phyloP scores from a whole-genome alignment of 2,888 invertebrate species.

The Aelia acuminata region DNA sequence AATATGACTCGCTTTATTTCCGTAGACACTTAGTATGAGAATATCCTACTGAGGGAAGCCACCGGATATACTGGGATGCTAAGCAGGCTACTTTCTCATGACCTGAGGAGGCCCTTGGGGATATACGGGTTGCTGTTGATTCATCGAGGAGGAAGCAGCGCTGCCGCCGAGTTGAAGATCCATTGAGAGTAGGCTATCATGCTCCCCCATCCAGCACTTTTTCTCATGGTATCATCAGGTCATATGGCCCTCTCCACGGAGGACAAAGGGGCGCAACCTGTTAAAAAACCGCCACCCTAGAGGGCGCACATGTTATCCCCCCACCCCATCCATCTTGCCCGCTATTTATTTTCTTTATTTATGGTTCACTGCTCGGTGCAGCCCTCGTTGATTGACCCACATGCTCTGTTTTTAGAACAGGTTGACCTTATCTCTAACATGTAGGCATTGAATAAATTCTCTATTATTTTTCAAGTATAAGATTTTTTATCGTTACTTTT shows the following conservation, averaged over 20 bases:
- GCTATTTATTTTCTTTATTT: slow-evolving; percentile 17
- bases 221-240: slow-evolving; percentile 38
- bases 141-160: not conserved
- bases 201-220: slow-evolving; percentile 34
- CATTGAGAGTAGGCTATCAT: slow-evolving; percentile 13
- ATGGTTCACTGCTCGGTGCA: slow-evolving; percentile 29
- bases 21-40: too few species aligned
- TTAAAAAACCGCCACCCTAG: slow-evolving; percentile 38
- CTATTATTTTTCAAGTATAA: too few species aligned
- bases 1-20: too few species aligned
- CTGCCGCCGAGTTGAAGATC: not conserved
- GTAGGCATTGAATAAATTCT: not conserved
- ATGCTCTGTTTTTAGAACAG: slow-evolving; percentile 24
- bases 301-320: not conserved
- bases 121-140: slow-evolving; percentile 17
- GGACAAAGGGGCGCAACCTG: slow-evolving; percentile 34
- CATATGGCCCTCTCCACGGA: slow-evolving; percentile 31
- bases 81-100: slow-evolving; percentile 11
- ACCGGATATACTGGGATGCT: slow-evolving; percentile 14
- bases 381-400: not conserved
- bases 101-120: slow-evolving; percentile 20
- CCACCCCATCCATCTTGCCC: not conserved
- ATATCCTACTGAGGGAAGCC: too few species aligned
- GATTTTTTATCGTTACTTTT: too few species aligned
- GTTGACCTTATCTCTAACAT: not conserved